Conservation (phyloP, 2,888 invertebrate species). For the Panopea generosa region DNA sequence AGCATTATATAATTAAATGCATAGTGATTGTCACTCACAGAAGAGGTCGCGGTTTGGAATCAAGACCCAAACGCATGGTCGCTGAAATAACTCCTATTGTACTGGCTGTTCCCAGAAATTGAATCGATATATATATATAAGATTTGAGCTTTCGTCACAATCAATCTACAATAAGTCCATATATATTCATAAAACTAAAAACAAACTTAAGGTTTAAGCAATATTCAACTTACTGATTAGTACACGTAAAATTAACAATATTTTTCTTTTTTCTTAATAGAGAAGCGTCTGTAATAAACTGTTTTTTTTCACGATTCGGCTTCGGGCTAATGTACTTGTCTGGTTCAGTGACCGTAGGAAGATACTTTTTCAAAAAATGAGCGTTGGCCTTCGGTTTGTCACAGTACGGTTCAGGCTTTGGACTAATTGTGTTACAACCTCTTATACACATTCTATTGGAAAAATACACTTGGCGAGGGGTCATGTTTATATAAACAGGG, state of each 20-base stretch:
- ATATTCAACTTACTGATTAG: no score
- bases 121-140: no score
- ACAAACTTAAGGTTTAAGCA: background rate
- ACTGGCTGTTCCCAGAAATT: no score
- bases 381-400: slow-evolving; percentile 41
- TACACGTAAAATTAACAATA: no score
- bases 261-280: no score
- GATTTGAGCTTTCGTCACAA: no score
- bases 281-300: no score
- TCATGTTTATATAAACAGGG: slow-evolving; percentile 36
- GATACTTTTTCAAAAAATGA: slow-evolving; percentile 36
- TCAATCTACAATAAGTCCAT: background rate
- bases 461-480: slow-evolving; percentile 40
- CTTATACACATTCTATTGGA: slow-evolving; percentile 22
- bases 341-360: slow-evolving; percentile 28
- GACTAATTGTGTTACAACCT: slow-evolving; percentile 35
- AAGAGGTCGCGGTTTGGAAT: no score
- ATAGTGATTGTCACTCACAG: no score
- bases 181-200: background rate
- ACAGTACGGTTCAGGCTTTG: slow-evolving; percentile 41
- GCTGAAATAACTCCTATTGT: no score
- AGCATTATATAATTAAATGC: no score
- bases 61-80: no score
- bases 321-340: slow-evolving; percentile 41
- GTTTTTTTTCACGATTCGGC: slow-evolving; percentile 40